These are phyloP conservation scores for Thamnophis elegans DNA, from an alignment of 2,797 vertebrate genomes.

Conservation along the genomic window DNA sequence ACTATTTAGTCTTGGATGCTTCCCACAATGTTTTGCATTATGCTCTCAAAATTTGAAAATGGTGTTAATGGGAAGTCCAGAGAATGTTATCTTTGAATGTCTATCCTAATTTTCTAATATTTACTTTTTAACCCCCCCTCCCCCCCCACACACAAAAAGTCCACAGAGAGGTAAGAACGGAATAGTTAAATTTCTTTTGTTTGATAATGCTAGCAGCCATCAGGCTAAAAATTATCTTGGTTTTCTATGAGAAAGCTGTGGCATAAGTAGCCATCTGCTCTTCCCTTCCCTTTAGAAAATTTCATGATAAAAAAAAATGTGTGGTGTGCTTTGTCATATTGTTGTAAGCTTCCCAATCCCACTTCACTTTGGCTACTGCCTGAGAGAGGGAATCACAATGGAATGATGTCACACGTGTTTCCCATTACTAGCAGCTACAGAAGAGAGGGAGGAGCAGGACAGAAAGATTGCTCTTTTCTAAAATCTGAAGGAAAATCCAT, in stretches of 20 bases:
- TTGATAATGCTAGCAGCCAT: background rate
- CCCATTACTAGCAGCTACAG: background rate
- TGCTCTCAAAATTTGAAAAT: background rate
- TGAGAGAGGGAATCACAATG: background rate
- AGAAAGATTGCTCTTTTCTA: background rate
- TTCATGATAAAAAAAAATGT: background rate
- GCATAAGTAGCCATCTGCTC: background rate
- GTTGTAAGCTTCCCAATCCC: background rate
- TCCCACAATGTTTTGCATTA: background rate
- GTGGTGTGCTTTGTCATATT: background rate
- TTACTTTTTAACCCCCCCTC: too few species aligned
- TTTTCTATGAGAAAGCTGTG: background rate
- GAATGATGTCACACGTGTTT: slow-evolving; percentile 13
- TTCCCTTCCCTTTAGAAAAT: background rate
- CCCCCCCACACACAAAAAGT: too few species aligned
- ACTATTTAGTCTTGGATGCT: background rate
- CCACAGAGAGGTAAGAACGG: background rate
- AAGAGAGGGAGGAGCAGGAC: background rate
- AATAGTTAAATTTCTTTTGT: background rate
- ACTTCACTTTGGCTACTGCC: background rate
- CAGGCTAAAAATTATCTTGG: background rate
- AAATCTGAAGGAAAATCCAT: background rate
- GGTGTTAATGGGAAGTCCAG: background rate
- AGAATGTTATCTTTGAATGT: background rate
- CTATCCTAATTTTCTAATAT: background rate